These are phyloP conservation scores for Synergus japonicus DNA, from an alignment of 2,888 invertebrate species.

Conservation along the genomic window DNA sequence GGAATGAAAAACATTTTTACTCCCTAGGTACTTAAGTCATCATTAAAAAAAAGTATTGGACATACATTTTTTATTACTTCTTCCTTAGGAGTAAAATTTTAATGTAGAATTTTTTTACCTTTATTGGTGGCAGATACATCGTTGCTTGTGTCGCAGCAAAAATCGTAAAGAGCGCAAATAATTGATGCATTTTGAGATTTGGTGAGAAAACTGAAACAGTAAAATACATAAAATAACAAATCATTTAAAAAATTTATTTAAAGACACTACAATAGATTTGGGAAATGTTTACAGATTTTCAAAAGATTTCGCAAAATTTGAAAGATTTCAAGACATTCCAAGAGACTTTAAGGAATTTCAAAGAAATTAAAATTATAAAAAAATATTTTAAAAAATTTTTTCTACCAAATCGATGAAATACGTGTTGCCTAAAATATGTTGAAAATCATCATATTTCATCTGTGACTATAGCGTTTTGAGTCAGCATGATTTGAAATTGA, in stretches of 20 bases:
- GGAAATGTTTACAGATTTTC: background rate
- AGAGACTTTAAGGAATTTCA: no score
- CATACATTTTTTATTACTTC: no score
- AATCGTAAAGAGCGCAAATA: conserved; percentile 57
- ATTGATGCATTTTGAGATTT: conserved; percentile 56
- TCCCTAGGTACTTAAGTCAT: no score
- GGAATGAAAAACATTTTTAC: no score
- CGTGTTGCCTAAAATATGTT: no score
- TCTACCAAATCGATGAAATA: no score
- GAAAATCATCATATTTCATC: no score
- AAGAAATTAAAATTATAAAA: no score
- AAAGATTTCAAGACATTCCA: background rate
- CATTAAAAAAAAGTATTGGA: no score
- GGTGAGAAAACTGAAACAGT: background rate
- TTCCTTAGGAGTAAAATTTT: background rate
- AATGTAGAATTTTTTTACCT: conserved; percentile 60
- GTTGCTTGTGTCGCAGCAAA: conserved; percentile 60
- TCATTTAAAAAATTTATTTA: background rate
- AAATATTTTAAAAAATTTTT: no score
- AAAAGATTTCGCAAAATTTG: background rate
- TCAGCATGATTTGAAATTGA: no score
- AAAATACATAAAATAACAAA: background rate
- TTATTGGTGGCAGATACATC: conserved; percentile 63
- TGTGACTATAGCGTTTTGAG: no score
- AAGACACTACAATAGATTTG: background rate